Evolutionary conservation across 2,113 vertebrate species (phyloP), one percentile per base, ranked within the genome.

Genomic region (Pycnonotus jocosus): DNA sequence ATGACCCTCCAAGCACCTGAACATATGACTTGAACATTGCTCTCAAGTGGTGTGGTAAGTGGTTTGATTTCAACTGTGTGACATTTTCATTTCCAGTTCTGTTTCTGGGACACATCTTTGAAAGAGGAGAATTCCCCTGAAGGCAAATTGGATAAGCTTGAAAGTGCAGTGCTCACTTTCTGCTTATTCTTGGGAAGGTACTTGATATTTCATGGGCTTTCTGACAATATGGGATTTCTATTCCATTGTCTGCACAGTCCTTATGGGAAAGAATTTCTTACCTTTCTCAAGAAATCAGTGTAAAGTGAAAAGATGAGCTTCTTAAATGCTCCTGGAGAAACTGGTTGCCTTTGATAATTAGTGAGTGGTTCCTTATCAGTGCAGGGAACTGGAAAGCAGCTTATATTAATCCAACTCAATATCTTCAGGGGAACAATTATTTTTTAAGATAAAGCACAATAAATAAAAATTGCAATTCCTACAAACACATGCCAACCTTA

Each of bases 341-440:
- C 65, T 81, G 38, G 17, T 62, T 84, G n/a, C 23, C 50, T 61
- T 45, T 28, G 30, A 50, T 74, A 92, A 91, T 91, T 77, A 81
- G 17, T 28, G 81, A 73, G 33, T 23, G 15, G 35, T 28, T 91
- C 23, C 25, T 81, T 50, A 17, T 44, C 61, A 74, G 23, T n/a
- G 16, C 17, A 61, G 30, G 17, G 15, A 74, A 66, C 15, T 17
- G n/a, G 48, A 87, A 93, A 94, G 47, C 30, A 66, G 69, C 22
- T 83, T 74, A 58, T 62, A 47, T 42, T 71, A 87, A 93, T 88
- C 27, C 61, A 85, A 20, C 8, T n/a, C 28, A 78, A 14, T 62
- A 54, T 62, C 2, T 81, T 42, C 19, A 81, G 54, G 24, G 31
- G 10, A 68, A n/a, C 1, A 8, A 1, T 10, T 27, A 40, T 24